Conservation (phyloP, 2,113 vertebrate species). For the Centropristis striata region DNA sequence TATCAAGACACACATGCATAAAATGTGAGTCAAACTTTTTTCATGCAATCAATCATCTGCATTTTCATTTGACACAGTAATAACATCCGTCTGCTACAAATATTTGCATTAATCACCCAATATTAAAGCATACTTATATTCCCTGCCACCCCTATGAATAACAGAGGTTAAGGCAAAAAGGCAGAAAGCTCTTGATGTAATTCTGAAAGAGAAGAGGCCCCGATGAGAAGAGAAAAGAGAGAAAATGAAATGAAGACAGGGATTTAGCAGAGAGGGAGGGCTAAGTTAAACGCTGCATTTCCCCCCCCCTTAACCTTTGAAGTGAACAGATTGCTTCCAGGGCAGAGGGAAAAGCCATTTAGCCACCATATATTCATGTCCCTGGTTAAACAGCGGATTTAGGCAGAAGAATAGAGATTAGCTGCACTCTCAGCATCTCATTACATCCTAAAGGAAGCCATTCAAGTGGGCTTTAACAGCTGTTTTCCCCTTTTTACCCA, state of each 20-base stretch:
- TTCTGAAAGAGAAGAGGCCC: conserved; percentile 50
- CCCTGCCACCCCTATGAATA: too few species aligned
- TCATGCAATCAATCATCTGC: too few species aligned
- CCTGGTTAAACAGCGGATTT: conserved; percentile 74
- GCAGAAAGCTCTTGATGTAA: conserved; percentile 61
- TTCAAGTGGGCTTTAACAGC: conserved; percentile 76
- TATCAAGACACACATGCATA: too few species aligned
- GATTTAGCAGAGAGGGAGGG: conserved; percentile 75
- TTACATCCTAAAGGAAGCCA: conserved; percentile 80
- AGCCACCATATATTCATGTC: conserved; percentile 74
- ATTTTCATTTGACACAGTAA: too few species aligned
- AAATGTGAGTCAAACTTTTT: too few species aligned
- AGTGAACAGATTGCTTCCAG: conserved; percentile 80
- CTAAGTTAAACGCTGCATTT: conserved; percentile 84
- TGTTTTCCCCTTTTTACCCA: conserved; percentile 36
- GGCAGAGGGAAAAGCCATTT: conserved; percentile 71
- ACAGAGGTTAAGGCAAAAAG: neutral
- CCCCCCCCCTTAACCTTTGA: conserved; percentile 65
- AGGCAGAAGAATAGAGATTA: conserved; percentile 80
- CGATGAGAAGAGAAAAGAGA: conserved; percentile 74
- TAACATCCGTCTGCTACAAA: too few species aligned
- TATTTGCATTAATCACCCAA: too few species aligned
- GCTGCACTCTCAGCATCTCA: conserved; percentile 79
- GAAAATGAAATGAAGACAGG: conserved; percentile 84
- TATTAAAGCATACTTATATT: too few species aligned